Conservation (phyloP, 2,797 vertebrate species). For the Amniataba percoides region DNA sequence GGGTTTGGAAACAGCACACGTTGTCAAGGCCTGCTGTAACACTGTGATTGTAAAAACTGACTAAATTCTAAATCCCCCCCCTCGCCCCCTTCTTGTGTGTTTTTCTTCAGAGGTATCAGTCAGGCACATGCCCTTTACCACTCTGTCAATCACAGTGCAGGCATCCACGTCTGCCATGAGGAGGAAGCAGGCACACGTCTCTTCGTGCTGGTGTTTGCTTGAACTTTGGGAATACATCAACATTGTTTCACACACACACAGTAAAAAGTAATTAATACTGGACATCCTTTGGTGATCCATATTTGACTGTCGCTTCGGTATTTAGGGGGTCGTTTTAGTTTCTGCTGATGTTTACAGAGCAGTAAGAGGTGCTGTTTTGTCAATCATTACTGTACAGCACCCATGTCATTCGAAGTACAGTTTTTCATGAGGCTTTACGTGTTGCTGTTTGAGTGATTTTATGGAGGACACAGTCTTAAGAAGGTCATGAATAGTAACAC, state of each 20-base stretch:
- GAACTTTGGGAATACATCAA: slow-evolving; percentile 8
- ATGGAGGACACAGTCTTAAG: slow-evolving; percentile 64
- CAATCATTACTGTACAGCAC: slow-evolving; percentile 16
- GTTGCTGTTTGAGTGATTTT: slow-evolving; percentile 35
- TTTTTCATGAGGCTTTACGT: slow-evolving; percentile 15
- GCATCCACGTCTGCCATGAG: slow-evolving; percentile 12
- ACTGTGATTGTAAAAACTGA: slow-evolving; percentile 68
- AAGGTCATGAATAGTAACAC: slow-evolving; percentile 76
- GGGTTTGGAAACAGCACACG: slow-evolving; percentile 72
- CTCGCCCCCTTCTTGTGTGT: slow-evolving; percentile 1
- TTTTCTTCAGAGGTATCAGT: slow-evolving; percentile 48
- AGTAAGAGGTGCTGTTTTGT: not conserved
- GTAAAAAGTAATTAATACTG: not conserved
- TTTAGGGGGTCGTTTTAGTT: slow-evolving; percentile 21
- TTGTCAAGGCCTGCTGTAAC: slow-evolving; percentile 73
- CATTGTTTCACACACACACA: slow-evolving; percentile 17
- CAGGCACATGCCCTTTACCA: slow-evolving; percentile 27
- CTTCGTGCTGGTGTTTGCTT: slow-evolving; percentile 32
- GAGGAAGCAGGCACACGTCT: slow-evolving; percentile 12
- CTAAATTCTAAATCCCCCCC: slow-evolving; percentile 42
- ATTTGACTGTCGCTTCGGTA: slow-evolving; percentile 5
- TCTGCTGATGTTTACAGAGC: slow-evolving; percentile 16
- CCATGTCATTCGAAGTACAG: slow-evolving; percentile 9
- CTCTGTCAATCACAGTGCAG: slow-evolving; percentile 35
- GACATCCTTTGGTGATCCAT: not conserved